Percentiles rank a stretch among this genome's conserved stretches.
phyloP scores from a whole-genome alignment of 2,888 invertebrate species.

The Hedya salicella region DNA sequence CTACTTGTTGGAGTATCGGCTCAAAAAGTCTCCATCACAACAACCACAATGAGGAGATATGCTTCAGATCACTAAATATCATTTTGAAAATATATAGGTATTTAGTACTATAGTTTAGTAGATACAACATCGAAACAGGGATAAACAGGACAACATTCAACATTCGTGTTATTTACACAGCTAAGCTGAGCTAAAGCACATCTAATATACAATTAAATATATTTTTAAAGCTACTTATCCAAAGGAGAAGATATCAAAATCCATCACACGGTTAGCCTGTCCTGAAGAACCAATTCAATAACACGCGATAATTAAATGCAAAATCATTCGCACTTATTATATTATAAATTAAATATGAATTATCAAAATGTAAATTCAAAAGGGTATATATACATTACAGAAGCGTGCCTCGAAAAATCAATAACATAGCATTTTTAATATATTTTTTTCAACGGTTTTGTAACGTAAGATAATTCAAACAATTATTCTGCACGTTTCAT shows the following conservation, averaged over 20 bases:
- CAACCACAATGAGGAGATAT: neutral
- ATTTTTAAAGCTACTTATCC: conserved; percentile 4
- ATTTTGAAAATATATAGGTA: neutral
- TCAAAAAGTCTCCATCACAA: neutral
- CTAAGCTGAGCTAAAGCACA: conserved; percentile 44
- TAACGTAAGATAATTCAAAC: neutral
- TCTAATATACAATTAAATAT: conserved; percentile 28
- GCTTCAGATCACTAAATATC: neutral
- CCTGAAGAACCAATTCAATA: conserved; percentile 21
- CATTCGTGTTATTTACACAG: conserved; percentile 41
- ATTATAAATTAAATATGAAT: no score
- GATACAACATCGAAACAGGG: conserved; percentile 42
- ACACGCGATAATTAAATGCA: neutral
- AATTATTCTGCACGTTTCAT: neutral
- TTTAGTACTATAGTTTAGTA: conserved; percentile 30
- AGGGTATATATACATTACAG: neutral
- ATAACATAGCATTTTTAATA: neutral
- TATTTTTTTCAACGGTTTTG: neutral
- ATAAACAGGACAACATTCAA: conserved; percentile 33
- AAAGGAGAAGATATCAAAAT: conserved; percentile 21
- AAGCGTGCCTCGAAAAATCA: neutral
- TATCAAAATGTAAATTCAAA: no score
- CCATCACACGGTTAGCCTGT: conserved; percentile 19
- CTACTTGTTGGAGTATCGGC: neutral
- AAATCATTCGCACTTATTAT: neutral